These are phyloP conservation scores for Leucophenga montana DNA, from an alignment of 2,888 invertebrate genomes.

Conservation along the genomic window DNA sequence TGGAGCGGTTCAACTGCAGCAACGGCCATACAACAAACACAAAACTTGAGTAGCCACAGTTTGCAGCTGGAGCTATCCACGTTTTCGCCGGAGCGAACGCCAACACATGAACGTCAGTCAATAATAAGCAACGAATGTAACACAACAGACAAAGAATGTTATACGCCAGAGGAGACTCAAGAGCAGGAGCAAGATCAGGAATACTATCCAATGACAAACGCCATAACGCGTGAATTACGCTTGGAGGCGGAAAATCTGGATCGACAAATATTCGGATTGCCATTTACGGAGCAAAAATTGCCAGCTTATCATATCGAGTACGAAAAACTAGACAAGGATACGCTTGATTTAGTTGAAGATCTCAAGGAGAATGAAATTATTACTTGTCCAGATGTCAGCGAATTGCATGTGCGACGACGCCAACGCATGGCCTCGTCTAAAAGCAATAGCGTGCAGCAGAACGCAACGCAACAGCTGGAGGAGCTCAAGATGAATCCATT, in stretches of 20 bases:
- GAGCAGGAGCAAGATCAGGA: constrained; percentile 79
- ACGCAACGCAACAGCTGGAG: background rate
- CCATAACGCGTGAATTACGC: constrained; percentile 87
- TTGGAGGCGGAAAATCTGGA: constrained; percentile 88
- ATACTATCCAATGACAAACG: constrained; percentile 90
- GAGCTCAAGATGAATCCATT: constrained; percentile 62
- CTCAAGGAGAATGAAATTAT: constrained; percentile 70
- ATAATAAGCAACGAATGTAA: constrained; percentile 35
- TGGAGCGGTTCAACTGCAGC: constrained; percentile 69
- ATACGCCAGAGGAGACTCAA: constrained; percentile 83
- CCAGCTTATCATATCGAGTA: constrained; percentile 64
- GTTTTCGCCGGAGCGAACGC: constrained; percentile 49
- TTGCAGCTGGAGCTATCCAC: constrained; percentile 63
- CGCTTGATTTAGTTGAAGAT: constrained; percentile 69
- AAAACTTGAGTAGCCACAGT: constrained; percentile 63
- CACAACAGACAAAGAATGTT: constrained; percentile 70
- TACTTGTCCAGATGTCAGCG: constrained; percentile 66
- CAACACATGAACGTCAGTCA: constrained; percentile 31
- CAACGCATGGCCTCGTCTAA: constrained; percentile 57
- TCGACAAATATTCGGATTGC: constrained; percentile 84
- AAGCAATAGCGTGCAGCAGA: constrained; percentile 57
- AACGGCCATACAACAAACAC: constrained; percentile 67
- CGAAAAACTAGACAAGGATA: constrained; percentile 72
- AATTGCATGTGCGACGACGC: constrained; percentile 63
- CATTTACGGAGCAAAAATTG: constrained; percentile 46